phyloP scores from a whole-genome alignment of 2,888 invertebrate species.

The Podotricha telesiphe region DNA sequence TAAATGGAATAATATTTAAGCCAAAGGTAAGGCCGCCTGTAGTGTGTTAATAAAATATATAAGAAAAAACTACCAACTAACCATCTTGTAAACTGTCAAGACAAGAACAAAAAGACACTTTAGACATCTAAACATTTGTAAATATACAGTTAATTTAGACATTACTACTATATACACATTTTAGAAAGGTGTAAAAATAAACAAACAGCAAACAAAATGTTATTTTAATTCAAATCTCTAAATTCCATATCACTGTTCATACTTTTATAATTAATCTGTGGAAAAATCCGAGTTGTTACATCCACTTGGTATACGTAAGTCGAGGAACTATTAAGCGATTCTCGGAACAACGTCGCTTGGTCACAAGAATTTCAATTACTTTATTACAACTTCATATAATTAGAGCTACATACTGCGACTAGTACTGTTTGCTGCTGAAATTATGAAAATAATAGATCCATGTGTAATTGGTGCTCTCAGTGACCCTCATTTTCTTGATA shows the following conservation, averaged over 20 bases:
- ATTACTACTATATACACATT: no score
- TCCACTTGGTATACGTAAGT: constrained; percentile 57
- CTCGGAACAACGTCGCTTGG: constrained; percentile 60
- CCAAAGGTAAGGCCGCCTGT: no score
- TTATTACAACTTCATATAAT: constrained; percentile 12
- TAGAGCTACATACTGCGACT: not conserved
- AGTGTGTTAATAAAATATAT: no score
- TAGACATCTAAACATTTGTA: no score
- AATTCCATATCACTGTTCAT: no score
- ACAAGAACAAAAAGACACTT: no score
- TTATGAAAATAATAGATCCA: not conserved
- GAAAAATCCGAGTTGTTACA: constrained; percentile 50
- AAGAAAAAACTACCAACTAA: no score
- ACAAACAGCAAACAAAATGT: not conserved
- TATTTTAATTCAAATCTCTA: no score
- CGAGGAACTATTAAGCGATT: constrained; percentile 69
- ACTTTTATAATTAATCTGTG: not conserved
- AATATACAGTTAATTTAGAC: not conserved
- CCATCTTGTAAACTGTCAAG: no score
- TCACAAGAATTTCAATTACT: constrained; percentile 43
- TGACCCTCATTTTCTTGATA: no score
- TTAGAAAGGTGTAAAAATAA: not conserved
- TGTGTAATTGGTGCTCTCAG: not conserved
- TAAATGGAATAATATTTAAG: no score
- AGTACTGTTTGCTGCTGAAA: not conserved